These are phyloP conservation scores for Pilophorus perplexus DNA, from an alignment of 2,888 invertebrate species.

Conservation along the genomic window DNA sequence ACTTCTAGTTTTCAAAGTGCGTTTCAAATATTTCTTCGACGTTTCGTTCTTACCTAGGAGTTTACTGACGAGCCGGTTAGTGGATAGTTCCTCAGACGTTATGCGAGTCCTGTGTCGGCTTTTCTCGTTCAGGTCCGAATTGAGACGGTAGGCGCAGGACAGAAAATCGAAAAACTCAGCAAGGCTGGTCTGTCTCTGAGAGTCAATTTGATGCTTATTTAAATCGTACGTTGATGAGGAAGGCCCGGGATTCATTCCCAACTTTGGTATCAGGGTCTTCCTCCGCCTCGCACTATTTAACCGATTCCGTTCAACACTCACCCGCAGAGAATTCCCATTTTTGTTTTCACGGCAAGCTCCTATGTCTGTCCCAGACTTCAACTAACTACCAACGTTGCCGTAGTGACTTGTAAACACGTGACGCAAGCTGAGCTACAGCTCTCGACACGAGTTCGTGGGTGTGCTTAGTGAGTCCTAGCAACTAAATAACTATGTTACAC, in stretches of 20 bases:
- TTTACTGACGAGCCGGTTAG: slow-evolving; percentile 30
- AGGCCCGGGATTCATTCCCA: slow-evolving; percentile 23
- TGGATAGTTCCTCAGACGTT: slow-evolving; percentile 26
- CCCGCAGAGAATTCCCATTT: too few relatives aligned
- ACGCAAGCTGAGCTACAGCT: background rate
- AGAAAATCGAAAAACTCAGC: slow-evolving; percentile 44
- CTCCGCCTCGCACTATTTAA: too few relatives aligned
- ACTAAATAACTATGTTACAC: too few relatives aligned
- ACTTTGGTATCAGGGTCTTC: background rate
- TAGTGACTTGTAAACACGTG: background rate
- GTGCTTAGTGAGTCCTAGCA: too few relatives aligned
- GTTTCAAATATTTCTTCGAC: too few relatives aligned
- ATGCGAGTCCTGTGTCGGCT: slow-evolving; percentile 4
- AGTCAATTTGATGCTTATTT: background rate
- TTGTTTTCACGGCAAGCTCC: too few relatives aligned
- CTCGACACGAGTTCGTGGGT: too few relatives aligned
- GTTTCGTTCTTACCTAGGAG: too few relatives aligned
- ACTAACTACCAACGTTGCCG: too few relatives aligned
- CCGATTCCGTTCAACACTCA: too few relatives aligned
- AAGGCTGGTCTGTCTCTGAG: slow-evolving; percentile 5
- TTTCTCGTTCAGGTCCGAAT: slow-evolving; percentile 38
- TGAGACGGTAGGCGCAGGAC: slow-evolving; percentile 40
- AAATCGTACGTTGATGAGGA: background rate
- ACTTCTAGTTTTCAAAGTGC: too few relatives aligned
- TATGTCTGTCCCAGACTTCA: too few relatives aligned